These are phyloP conservation scores for Pongo pygmaeus DNA, from an alignment of 2,113 vertebrate genomes.

Conservation along the genomic window DNA sequence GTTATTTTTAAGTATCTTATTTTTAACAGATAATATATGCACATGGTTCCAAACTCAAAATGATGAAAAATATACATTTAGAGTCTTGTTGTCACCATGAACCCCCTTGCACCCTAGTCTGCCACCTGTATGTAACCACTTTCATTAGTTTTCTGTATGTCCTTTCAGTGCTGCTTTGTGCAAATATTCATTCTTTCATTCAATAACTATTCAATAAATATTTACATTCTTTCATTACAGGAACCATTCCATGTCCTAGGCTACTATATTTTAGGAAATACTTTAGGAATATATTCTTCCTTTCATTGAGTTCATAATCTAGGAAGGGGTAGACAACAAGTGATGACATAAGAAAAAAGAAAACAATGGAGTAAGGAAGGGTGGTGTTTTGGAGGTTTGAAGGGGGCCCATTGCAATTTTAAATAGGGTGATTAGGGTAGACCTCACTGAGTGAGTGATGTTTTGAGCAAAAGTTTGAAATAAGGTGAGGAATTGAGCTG, in stretches of 20 bases:
- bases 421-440: neutral
- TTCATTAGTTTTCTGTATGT: neutral
- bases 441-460: neutral
- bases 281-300: neutral
- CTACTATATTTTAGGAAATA: neutral
- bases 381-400: neutral
- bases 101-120: neutral
- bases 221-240: neutral
- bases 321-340: neutral
- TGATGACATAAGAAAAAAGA: neutral
- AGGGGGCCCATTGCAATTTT: neutral
- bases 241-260: neutral
- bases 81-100: neutral
- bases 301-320: neutral
- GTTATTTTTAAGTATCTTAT: conserved; percentile 13
- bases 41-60: conserved; percentile 16
- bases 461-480: neutral
- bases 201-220: neutral
- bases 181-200: neutral
- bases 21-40: neutral
- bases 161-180: neutral
- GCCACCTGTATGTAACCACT: neutral
- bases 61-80: neutral
- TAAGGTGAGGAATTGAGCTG: neutral
- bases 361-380: neutral